Evolutionary conservation across 2,113 vertebrate genomes (phyloP), one percentile per base, ranked within the genome.

Genomic region (Piaya cayana): DNA sequence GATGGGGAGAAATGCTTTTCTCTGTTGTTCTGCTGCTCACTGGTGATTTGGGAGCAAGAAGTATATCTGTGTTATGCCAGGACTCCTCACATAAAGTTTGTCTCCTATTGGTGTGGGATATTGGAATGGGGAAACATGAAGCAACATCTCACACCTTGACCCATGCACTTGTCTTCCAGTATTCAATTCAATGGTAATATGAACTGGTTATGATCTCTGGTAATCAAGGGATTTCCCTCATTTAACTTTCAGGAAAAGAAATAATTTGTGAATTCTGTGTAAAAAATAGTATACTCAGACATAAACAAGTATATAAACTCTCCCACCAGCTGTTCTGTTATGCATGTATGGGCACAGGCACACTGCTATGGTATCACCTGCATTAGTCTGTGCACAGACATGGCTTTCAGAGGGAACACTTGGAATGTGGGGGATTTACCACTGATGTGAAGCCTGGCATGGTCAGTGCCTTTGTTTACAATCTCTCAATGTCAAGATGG

Each of bases 261-360:
- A 26, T 4, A 0, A 2, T 29, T 56, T 64, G 15, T 62, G 36
- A 53, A 21, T 65, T 56, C 18, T 15, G 1, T 27, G 15, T 60
- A n/a, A 82, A n/a, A 87, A 78, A 71, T 14, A 30, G 2, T 15
- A 20, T 4, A 9, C 9, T 43, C 15, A 17, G 26, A 45, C 8
- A 10, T 1, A 3, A 68, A 5, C 8, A 36, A 85, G 25, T 29
- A 26, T 8, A 52, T 12, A 45, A 39, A 39, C 8, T 18, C 49
- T 27, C 42, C 12, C 26, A 59, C 18, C 6, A n/a, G 3, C 27
- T 1, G 0, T 11, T 8, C 13, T 1, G 0, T 11, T 47, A 18
- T 27, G 12, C 21, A 64, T 47, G 5, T 49, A 16, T 6, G n/a
- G 58, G n/a, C 58, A 52, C 29, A 39, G 27, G 27, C 49, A 30